Conservation (phyloP, 92 coral and sea anemone species). For the Siderastrea siderea region DNA sequence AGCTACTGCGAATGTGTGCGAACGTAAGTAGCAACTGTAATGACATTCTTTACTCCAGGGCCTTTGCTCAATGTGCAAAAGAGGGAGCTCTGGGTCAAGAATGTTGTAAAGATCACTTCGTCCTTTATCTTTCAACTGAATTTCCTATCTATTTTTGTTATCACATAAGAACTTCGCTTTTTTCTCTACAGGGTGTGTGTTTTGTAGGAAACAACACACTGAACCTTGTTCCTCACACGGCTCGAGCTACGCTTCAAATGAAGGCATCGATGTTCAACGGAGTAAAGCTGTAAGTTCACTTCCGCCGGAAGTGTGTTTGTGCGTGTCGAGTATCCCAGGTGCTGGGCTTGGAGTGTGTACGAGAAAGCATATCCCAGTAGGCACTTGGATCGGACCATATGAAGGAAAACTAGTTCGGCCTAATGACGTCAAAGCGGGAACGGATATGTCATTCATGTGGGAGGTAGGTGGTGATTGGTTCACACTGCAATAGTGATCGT, state of each 20-base stretch:
- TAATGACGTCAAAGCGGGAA: slow-evolving; percentile 55
- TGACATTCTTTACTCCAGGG: too few species aligned
- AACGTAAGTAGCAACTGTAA: too few species aligned
- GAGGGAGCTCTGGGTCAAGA: too few species aligned
- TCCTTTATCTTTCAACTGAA: not conserved
- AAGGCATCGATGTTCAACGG: slow-evolving; percentile 24
- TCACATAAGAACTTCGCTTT: not conserved
- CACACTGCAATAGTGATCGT: not conserved
- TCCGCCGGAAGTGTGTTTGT: slow-evolving; percentile 89
- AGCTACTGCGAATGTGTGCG: too few species aligned
- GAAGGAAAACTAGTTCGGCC: slow-evolving; percentile 83
- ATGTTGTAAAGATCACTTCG: too few species aligned
- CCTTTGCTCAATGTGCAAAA: too few species aligned
- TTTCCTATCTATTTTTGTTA: not conserved
- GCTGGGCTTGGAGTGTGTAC: slow-evolving; percentile 86
- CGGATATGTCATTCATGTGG: slow-evolving; percentile 89
- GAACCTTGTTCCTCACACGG: slow-evolving; percentile 52
- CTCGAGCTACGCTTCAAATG: slow-evolving; percentile 20
- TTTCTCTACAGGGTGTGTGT: slow-evolving; percentile 26
- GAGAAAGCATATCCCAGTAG: slow-evolving; percentile 74
- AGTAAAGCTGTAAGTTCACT: slow-evolving; percentile 78
- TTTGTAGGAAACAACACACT: slow-evolving; percentile 35
- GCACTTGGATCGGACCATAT: slow-evolving; percentile 95
- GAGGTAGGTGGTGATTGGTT: slow-evolving; percentile 71
- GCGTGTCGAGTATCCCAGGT: slow-evolving; percentile 91